Evolutionary conservation across 2,888 invertebrate species (phyloP).

Genomic region (Dasypolia templi): DNA sequence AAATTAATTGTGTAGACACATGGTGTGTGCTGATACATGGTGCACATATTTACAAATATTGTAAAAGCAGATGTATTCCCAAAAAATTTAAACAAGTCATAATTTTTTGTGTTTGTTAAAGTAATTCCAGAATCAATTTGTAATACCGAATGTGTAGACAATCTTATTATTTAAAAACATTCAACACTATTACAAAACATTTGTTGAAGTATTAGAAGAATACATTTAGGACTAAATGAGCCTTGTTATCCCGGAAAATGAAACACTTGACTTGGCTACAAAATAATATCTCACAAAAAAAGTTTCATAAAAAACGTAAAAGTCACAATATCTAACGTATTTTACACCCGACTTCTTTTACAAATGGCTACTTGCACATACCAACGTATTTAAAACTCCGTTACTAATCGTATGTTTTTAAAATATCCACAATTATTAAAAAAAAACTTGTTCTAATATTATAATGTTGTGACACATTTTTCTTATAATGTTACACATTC

Average conservation of each 20-base stretch:
- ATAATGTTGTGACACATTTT: constrained; percentile 41
- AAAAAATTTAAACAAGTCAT: too few relatives aligned
- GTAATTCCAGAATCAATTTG: too few relatives aligned
- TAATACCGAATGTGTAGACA: too few relatives aligned
- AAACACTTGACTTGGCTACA: not conserved
- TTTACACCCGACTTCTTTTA: constrained; percentile 29
- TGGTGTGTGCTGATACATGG: too few relatives aligned
- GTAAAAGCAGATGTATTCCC: too few relatives aligned
- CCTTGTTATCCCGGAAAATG: constrained; percentile 9
- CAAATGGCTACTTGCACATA: constrained; percentile 36
- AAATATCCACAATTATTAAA: constrained; percentile 38
- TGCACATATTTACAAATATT: too few relatives aligned
- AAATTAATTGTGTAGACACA: too few relatives aligned
- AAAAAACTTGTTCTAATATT: constrained; percentile 26
- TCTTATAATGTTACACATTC: constrained; percentile 31
- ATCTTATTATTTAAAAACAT: too few relatives aligned
- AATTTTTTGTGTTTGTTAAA: too few relatives aligned
- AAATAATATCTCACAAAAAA: not conserved
- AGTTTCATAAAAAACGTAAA: not conserved
- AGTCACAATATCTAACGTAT: constrained; percentile 16
- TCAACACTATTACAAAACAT: too few relatives aligned
- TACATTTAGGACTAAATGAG: not conserved
- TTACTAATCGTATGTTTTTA: constrained; percentile 38
- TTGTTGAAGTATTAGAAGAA: too few relatives aligned
- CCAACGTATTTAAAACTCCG: constrained; percentile 21